phyloP scores from a whole-genome alignment of 2,797 vertebrate genomes.

The Sebastes taczanowskii region DNA sequence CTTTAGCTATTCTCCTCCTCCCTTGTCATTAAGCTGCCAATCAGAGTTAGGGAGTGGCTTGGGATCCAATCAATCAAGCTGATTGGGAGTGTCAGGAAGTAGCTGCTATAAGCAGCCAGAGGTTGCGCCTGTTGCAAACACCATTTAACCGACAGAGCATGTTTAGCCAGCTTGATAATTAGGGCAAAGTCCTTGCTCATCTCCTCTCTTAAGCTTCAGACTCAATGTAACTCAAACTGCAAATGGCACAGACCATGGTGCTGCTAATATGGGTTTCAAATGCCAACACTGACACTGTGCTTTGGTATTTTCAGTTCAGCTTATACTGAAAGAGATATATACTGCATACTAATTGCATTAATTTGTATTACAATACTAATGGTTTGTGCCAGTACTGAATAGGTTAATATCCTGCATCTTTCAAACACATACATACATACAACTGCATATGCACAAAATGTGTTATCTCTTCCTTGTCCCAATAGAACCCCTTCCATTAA shows the following conservation, averaged over 20 bases:
- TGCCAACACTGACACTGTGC: neutral
- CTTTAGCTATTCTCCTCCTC: slow-evolving; percentile 53
- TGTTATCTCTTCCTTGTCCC: neutral
- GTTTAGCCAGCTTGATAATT: slow-evolving; percentile 74
- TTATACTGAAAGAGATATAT: neutral
- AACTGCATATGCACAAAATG: neutral
- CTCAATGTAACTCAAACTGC: slow-evolving; percentile 31
- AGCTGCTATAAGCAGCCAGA: slow-evolving; percentile 80
- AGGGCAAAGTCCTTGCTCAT: slow-evolving; percentile 70
- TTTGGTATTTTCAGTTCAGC: slow-evolving; percentile 5
- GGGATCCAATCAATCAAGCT: slow-evolving; percentile 83
- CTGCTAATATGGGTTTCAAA: slow-evolving; percentile 3
- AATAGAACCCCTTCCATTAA: too few species aligned
- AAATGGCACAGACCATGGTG: neutral
- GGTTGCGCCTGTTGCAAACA: slow-evolving; percentile 76
- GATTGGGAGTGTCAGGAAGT: slow-evolving; percentile 85
- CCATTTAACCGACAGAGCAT: slow-evolving; percentile 75
- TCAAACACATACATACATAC: neutral
- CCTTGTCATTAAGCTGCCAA: slow-evolving; percentile 82
- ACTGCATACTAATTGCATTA: neutral
- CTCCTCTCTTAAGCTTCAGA: slow-evolving; percentile 41
- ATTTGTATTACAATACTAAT: neutral
- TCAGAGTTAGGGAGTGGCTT: slow-evolving; percentile 72
- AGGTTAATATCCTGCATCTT: neutral
- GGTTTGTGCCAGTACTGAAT: neutral